Evolutionary conservation across 2,888 invertebrate genomes (phyloP).

Genomic region (Agrochola lychnidis): DNA sequence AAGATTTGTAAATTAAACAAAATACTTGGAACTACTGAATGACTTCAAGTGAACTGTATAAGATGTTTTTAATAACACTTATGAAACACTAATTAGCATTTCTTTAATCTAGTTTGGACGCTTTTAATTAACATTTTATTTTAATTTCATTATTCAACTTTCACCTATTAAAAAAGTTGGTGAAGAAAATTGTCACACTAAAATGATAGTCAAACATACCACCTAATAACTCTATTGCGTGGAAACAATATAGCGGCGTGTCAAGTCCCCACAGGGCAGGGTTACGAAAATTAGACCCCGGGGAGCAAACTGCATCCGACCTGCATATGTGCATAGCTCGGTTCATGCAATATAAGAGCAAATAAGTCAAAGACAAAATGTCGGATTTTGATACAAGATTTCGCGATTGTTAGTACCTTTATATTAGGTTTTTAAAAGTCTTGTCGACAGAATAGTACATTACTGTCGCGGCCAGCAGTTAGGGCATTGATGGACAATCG

Average conservation of each 20-base stretch:
- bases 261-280: conserved; percentile 81
- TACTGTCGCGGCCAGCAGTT: too few species aligned
- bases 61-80: background rate
- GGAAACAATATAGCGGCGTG: conserved; percentile 65
- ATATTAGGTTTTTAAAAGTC: background rate
- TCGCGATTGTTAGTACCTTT: background rate
- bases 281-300: conserved; percentile 89
- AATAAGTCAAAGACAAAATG: conserved; percentile 1
- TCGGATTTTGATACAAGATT: background rate
- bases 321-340: conserved; percentile 85
- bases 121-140: background rate
- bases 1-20: conserved; percentile 18
- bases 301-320: conserved; percentile 87
- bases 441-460: background rate
- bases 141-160: background rate
- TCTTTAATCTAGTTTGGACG: background rate
- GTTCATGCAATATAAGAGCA: conserved; percentile 54
- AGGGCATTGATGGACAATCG: too few species aligned
- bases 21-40: conserved; percentile 44
- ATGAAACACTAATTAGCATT: background rate
- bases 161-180: background rate
- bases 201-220: conserved; percentile 65
- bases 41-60: conserved; percentile 7
- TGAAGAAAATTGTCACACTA: conserved; percentile 64
- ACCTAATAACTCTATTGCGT: conserved; percentile 49